Percentiles rank a stretch among this genome's conserved stretches.
These are phyloP conservation scores for Labeo rohita DNA, from an alignment of 2,113 vertebrate species.

Conservation along the genomic window DNA sequence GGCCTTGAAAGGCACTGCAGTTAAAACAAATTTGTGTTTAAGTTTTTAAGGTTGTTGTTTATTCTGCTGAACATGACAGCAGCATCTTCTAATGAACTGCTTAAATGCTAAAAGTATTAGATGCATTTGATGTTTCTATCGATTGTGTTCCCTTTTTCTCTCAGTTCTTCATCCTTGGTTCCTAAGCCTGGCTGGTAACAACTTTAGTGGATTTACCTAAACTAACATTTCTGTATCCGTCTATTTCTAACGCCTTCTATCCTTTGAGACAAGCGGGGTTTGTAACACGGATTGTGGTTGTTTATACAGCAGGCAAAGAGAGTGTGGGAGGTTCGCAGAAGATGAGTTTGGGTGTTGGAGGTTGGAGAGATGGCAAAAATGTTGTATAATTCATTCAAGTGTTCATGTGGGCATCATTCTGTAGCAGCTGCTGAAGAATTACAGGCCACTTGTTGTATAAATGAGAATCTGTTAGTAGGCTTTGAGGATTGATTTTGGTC, in stretches of 20 bases:
- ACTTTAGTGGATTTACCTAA: slow-evolving; percentile 45
- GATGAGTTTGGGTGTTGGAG: neutral
- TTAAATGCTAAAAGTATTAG: neutral
- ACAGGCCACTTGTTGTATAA: slow-evolving; percentile 56
- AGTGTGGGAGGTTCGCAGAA: slow-evolving; percentile 22
- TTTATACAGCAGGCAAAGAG: slow-evolving; percentile 54
- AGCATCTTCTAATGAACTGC: neutral
- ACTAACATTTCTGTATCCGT: slow-evolving; percentile 32
- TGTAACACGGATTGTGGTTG: slow-evolving; percentile 42
- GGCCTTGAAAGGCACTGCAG: neutral
- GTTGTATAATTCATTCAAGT: slow-evolving; percentile 15
- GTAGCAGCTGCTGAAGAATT: slow-evolving; percentile 21
- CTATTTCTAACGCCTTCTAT: slow-evolving; percentile 42
- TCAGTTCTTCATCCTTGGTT: slow-evolving; percentile 67
- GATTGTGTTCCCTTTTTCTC: slow-evolving; percentile 50
- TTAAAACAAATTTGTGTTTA: neutral
- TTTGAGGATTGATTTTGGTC: neutral
- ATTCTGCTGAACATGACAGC: neutral
- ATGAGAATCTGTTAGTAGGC: slow-evolving; percentile 47
- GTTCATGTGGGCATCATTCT: slow-evolving; percentile 27
- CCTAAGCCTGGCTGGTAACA: slow-evolving; percentile 65
- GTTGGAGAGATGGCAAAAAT: slow-evolving; percentile 18
- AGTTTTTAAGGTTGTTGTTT: neutral
- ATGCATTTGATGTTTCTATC: slow-evolving; percentile 43
- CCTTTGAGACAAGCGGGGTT: slow-evolving; percentile 20